Evolutionary conservation across 2,888 invertebrate species (phyloP).

Genomic region (Drosophila fulvimacula): DNA sequence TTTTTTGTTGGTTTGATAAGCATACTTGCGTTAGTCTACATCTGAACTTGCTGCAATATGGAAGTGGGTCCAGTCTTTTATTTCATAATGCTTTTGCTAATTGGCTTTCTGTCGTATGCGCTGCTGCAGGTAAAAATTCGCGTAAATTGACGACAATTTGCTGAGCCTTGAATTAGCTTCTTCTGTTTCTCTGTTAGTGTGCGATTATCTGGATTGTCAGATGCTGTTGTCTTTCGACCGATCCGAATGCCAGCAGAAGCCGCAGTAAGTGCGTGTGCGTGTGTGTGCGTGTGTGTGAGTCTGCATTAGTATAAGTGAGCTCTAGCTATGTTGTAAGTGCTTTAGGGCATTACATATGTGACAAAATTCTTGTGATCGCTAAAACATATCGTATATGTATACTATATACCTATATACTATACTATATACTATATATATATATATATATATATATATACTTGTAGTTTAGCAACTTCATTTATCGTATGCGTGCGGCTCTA

Average conservation of each 20-base stretch:
- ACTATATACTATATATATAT: no score
- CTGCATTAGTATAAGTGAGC: background rate
- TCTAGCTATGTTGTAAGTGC: background rate
- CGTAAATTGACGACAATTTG: no score
- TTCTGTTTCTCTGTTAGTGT: slow-evolving; percentile 42
- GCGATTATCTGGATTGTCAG: slow-evolving; percentile 45
- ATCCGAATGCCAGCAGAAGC: background rate
- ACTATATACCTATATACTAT: no score
- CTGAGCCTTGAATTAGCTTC: background rate
- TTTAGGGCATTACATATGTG: slow-evolving; percentile 1
- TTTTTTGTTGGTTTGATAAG: slow-evolving; percentile 40
- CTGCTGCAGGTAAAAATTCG: slow-evolving; percentile 49
- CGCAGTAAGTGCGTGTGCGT: slow-evolving; percentile 28
- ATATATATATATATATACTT: background rate
- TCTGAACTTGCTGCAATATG: slow-evolving; percentile 51
- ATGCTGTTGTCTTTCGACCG: slow-evolving; percentile 25
- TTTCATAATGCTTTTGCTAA: slow-evolving; percentile 40
- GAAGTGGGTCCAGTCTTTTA: slow-evolving; percentile 36
- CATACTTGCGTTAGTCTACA: slow-evolving; percentile 53
- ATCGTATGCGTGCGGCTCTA: slow-evolving; percentile 29
- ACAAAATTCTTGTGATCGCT: background rate
- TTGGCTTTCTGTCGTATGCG: slow-evolving; percentile 51
- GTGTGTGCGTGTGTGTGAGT: background rate
- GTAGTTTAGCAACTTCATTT: slow-evolving; percentile 44
- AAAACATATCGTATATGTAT: background rate